Evolutionary conservation across 2,797 vertebrate species (phyloP), one percentile per base, ranked within the genome.

Genomic region (Poecile montanus): DNA sequence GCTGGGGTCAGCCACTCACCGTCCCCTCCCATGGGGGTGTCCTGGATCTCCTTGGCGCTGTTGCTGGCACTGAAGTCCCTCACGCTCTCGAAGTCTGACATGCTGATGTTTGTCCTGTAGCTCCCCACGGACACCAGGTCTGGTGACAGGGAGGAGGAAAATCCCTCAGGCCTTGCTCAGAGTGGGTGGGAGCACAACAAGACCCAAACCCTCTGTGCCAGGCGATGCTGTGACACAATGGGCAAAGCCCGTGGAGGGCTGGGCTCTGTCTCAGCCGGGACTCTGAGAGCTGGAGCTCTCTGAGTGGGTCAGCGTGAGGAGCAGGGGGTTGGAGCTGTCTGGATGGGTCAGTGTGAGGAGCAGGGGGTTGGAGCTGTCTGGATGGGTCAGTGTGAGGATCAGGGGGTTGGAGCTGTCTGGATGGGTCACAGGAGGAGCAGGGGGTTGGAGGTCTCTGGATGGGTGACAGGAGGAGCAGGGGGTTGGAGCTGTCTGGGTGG

Each of bases 91-190:
- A 98, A 97, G 82, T 98, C 98, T 0, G 97, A 95, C 98, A 98
- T 97, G 95, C 98, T 98, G 57, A 98, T 98, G 80, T 98, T 97
- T 0, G 98, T 98, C 84, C 97, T 97, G 94, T 98, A 98, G 96
- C 98, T 98, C 92, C 96, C 97, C 23, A 98, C 44, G 1, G 98
- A 98, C 76, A 98, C 79, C 44, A 98, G 96, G 23, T 98, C 98
- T 98, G 95, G 54, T 0, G 2, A 11, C 56, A 74, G 67, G 27
- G 40, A 50, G 40, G n/a, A 56, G 65, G 11, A 10, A 11, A 71
- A 36, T 0, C 29, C 20, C 30, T 8, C 3, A 7, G 3, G 0
- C 7, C 32, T 58, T 0, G 1, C 29, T 83, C 9, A 2, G 40
- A 6, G 4, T 0, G 0, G 1, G 21, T 6, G 16, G 2, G 4